A percentile compares a stretch with the other conserved stretches of the same genome.
These are phyloP conservation scores for Brachyopa scutellaris DNA, from an alignment of 2,888 invertebrate genomes.

Conservation along the genomic window DNA sequence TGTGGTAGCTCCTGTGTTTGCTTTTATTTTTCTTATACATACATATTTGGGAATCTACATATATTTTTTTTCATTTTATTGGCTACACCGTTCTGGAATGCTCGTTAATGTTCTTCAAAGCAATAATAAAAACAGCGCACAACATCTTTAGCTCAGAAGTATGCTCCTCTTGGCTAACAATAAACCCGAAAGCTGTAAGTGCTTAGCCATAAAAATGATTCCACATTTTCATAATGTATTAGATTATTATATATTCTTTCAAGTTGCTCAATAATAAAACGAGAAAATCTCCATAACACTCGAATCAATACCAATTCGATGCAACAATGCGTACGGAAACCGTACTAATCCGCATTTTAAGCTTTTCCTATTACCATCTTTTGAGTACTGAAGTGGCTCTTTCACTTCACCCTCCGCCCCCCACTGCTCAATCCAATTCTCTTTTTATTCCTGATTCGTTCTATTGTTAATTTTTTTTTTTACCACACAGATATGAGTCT, in stretches of 20 bases:
- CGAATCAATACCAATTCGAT: constrained; percentile 10
- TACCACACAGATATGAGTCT: not conserved
- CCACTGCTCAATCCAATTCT: too few relatives aligned
- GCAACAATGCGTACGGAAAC: constrained; percentile 47
- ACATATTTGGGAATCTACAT: too few relatives aligned
- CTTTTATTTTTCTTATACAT: too few relatives aligned
- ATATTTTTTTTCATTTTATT: too few relatives aligned
- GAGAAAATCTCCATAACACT: constrained; percentile 5
- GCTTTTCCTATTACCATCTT: constrained; percentile 1
- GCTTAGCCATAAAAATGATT: constrained; percentile 24
- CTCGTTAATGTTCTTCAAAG: not conserved
- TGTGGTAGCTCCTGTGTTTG: too few relatives aligned
- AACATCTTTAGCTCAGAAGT: too few relatives aligned
- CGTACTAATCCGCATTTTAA: constrained; percentile 39
- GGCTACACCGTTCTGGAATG: not conserved
- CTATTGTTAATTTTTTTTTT: constrained; percentile 52
- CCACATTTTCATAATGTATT: not conserved
- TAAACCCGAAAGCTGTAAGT: not conserved
- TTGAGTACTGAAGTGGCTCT: constrained; percentile 5
- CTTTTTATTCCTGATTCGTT: constrained; percentile 25
- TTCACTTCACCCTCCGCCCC: not conserved
- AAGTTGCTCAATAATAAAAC: constrained; percentile 1
- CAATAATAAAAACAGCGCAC: constrained; percentile 7
- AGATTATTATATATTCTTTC: constrained; percentile 6
- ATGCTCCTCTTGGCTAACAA: too few relatives aligned